phyloP scores from a whole-genome alignment of 2,797 vertebrate species.

The Phrynocephalus vlangalii region DNA sequence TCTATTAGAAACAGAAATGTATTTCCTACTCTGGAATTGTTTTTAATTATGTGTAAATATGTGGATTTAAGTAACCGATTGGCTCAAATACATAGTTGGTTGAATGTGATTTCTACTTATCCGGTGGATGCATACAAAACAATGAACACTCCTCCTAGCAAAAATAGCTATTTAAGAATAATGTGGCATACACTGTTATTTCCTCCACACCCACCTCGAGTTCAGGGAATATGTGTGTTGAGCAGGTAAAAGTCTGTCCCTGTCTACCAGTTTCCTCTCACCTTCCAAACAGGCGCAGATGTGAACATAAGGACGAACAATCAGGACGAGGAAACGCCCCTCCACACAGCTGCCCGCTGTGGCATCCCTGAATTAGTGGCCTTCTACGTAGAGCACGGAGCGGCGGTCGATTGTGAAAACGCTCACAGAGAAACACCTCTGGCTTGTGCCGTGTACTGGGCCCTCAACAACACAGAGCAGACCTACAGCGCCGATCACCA shows the following conservation, averaged over 20 bases:
- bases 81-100: not conserved
- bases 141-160: not conserved
- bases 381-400: constrained; percentile 87
- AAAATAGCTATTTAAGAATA: not conserved
- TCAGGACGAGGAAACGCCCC: constrained; percentile 87
- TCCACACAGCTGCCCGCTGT: constrained; percentile 87
- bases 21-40: too few species aligned
- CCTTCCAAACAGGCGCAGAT: constrained; percentile 82
- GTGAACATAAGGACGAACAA: constrained; percentile 86
- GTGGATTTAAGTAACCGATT: not conserved
- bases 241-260: not conserved
- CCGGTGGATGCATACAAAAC: too few species aligned
- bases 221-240: not conserved
- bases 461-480: constrained; percentile 88
- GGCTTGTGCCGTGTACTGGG: constrained; percentile 89
- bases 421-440: constrained; percentile 88
- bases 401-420: constrained; percentile 84
- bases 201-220: not conserved
- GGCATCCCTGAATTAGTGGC: constrained; percentile 88
- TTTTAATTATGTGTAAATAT: not conserved
- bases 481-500: constrained; percentile 89
- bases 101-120: not conserved
- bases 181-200: not conserved
- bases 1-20: not conserved
- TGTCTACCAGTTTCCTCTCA: not conserved